Evolutionary conservation across 1,140 invertebrate genomes (phyloP).

Genomic region (Diploscapter pachys): DNA sequence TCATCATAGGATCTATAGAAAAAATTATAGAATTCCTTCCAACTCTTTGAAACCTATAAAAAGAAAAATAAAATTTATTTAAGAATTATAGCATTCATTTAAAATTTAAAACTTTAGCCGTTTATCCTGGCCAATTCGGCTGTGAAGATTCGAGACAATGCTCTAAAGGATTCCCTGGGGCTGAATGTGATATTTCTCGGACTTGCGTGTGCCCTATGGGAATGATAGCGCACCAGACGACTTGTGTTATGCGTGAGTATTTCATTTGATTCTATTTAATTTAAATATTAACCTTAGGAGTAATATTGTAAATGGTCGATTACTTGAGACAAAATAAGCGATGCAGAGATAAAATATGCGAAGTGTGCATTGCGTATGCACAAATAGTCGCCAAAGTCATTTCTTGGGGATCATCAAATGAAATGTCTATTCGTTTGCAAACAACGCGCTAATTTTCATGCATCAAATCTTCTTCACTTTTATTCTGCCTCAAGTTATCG

Average conservation of each 20-base stretch:
- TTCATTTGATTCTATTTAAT: too few relatives aligned
- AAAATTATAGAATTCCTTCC: too few relatives aligned
- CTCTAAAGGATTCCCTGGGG: constrained; percentile 43
- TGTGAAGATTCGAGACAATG: constrained; percentile 45
- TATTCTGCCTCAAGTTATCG: neutral
- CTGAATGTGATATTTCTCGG: constrained; percentile 36
- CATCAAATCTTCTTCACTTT: neutral
- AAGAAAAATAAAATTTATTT: neutral
- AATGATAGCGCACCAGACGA: constrained; percentile 30
- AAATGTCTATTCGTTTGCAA: neutral
- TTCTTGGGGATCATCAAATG: too few relatives aligned
- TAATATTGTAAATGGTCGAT: too few relatives aligned
- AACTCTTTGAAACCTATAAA: too few relatives aligned
- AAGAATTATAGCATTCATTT: neutral
- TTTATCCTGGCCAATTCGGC: constrained; percentile 46
- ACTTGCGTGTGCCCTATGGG: constrained; percentile 41
- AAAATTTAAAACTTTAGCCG: constrained; percentile 30
- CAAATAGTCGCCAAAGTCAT: too few relatives aligned
- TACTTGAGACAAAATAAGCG: too few relatives aligned
- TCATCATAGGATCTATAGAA: too few relatives aligned
- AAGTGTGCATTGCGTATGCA: too few relatives aligned
- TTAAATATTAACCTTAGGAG: too few relatives aligned
- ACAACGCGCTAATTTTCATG: neutral
- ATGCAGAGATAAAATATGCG: too few relatives aligned
- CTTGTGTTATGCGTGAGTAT: constrained; percentile 31